phyloP scores from a whole-genome alignment of 2,888 invertebrate species.

The Allygus modestus region DNA sequence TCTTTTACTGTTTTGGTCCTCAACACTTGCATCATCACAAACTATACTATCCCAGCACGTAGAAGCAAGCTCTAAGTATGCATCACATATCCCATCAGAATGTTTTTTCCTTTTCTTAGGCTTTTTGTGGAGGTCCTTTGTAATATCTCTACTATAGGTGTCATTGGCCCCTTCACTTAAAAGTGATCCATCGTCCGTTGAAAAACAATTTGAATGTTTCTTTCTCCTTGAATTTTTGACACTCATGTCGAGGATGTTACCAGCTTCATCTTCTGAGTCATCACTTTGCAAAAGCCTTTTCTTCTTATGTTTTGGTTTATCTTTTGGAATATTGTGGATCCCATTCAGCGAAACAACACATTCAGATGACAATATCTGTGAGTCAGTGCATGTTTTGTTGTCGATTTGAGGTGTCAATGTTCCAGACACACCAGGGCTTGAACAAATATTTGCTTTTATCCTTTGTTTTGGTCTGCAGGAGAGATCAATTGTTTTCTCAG shows the following conservation, averaged over 20 bases:
- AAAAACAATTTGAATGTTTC: slow-evolving; percentile 28
- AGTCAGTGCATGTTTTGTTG: neutral
- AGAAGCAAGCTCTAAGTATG: neutral
- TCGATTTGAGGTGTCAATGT: neutral
- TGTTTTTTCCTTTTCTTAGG: slow-evolving; percentile 32
- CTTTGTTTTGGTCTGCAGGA: slow-evolving; percentile 54
- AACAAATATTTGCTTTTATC: slow-evolving; percentile 19
- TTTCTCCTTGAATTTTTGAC: slow-evolving; percentile 8
- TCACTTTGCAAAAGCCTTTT: neutral
- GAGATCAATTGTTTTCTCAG: slow-evolving; percentile 49
- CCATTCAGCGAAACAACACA: neutral
- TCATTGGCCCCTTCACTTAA: neutral
- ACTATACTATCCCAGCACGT: neutral
- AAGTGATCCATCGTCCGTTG: slow-evolving; percentile 5
- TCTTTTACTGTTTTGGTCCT: neutral
- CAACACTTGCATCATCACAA: neutral
- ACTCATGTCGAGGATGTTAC: slow-evolving; percentile 42
- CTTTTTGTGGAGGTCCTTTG: slow-evolving; percentile 7
- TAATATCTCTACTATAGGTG: neutral
- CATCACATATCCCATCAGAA: neutral
- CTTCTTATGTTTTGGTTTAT: slow-evolving; percentile 15
- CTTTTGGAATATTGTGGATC: neutral
- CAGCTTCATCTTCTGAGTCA: slow-evolving; percentile 5
- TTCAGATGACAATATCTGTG: neutral
- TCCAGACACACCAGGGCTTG: neutral